Percentiles rank a stretch among this genome's conserved stretches.
Conservation (phyloP, 2,888 invertebrate genomes). For the Drosophila pseudotalamancana region DNA sequence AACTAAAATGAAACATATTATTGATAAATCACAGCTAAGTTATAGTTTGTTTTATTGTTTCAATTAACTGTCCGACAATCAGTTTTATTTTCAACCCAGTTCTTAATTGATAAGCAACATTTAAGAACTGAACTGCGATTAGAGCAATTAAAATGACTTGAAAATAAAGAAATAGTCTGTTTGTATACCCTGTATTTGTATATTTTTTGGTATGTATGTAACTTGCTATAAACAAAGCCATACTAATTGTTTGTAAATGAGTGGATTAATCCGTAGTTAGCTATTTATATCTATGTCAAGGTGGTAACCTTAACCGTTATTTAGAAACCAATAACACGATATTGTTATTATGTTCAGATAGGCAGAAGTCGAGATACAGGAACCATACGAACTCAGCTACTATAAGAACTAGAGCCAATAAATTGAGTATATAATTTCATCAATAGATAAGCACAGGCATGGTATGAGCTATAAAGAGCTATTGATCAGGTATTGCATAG, state of each 20-base stretch:
- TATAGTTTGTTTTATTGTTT: slow-evolving; percentile 1
- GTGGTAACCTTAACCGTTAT: no score
- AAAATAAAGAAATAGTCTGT: neutral
- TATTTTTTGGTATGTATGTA: no score
- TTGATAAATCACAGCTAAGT: slow-evolving; percentile 12
- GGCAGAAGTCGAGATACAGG: no score
- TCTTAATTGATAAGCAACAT: slow-evolving; percentile 16
- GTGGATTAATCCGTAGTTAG: no score
- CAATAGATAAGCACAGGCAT: neutral
- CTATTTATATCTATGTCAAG: no score
- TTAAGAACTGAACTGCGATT: slow-evolving; percentile 7
- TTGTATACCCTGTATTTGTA: neutral
- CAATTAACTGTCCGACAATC: neutral
- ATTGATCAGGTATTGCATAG: neutral
- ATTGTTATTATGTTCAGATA: no score
- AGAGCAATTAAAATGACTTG: neutral
- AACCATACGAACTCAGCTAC: neutral
- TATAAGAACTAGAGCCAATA: neutral
- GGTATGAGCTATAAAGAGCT: neutral
- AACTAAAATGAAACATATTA: no score
- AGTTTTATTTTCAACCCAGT: neutral
- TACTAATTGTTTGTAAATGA: no score
- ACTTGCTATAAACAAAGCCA: neutral
- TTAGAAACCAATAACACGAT: no score
- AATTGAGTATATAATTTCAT: neutral